These are phyloP conservation scores for Gobionotothen gibberifrons DNA, from an alignment of 2,797 vertebrate genomes.

Conservation along the genomic window DNA sequence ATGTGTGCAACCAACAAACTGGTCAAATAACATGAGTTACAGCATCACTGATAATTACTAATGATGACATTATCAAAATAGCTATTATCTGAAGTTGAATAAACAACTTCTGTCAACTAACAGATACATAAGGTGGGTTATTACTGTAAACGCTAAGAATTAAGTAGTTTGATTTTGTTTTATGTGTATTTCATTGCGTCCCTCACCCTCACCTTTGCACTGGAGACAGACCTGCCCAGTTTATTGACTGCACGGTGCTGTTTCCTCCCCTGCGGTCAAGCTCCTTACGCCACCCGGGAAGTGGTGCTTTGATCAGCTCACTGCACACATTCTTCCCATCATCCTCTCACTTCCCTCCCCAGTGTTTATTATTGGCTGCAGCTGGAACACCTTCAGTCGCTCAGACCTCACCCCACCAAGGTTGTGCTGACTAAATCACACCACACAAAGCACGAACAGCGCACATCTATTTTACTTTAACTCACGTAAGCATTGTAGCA, in stretches of 20 bases:
- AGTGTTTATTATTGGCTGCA: constrained; percentile 72
- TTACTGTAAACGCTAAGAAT: neutral
- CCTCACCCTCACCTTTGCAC: constrained; percentile 36
- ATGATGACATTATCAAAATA: no score
- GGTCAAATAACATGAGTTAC: no score
- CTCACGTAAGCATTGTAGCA: neutral
- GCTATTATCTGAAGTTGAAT: no score
- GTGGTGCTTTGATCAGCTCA: constrained; percentile 72
- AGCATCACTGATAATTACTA: no score
- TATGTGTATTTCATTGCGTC: constrained; percentile 17
- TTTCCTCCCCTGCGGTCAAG: constrained; percentile 57
- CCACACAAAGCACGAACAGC: constrained; percentile 28
- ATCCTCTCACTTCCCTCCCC: constrained; percentile 65
- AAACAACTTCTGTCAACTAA: neutral
- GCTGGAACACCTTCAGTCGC: constrained; percentile 71
- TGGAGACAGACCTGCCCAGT: constrained; percentile 7
- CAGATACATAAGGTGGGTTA: neutral
- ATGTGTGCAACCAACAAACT: no score
- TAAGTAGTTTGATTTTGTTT: neutral
- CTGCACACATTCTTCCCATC: constrained; percentile 72
- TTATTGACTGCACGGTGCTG: constrained; percentile 51
- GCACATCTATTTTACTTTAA: constrained; percentile 42
- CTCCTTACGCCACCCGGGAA: constrained; percentile 60
- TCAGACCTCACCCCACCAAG: constrained; percentile 58
- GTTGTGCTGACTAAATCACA: constrained; percentile 58